Evolutionary conservation across 2,888 invertebrate genomes (phyloP).

Genomic region (Orthosia gothica): DNA sequence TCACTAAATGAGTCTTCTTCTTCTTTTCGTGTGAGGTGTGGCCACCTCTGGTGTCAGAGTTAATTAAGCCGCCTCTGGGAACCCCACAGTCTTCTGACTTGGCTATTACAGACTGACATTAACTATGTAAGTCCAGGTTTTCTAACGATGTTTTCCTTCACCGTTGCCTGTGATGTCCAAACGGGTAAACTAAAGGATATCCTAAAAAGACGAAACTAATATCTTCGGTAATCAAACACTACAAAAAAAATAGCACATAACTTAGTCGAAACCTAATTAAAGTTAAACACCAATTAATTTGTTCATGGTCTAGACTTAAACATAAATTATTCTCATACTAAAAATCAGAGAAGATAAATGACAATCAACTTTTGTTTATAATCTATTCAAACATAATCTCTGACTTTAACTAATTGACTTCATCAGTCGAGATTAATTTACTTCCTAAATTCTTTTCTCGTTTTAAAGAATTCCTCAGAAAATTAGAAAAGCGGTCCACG

Average conservation of each 20-base stretch:
- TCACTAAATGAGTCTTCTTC: too few species aligned
- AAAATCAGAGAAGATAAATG: constrained; percentile 21
- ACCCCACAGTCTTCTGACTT: too few species aligned
- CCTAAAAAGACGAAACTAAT: neutral
- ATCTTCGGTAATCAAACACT: neutral
- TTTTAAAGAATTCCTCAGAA: constrained; percentile 46
- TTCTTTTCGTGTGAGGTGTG: too few species aligned
- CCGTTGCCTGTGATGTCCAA: too few species aligned
- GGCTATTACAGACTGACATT: too few species aligned
- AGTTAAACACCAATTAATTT: neutral
- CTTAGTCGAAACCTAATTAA: neutral
- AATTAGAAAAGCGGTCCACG: constrained; percentile 28
- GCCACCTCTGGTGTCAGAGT: too few species aligned
- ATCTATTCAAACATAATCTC: constrained; percentile 43
- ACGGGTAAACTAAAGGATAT: too few species aligned
- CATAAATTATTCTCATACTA: constrained; percentile 4
- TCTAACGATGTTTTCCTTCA: too few species aligned
- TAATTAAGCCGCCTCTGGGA: too few species aligned
- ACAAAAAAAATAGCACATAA: neutral
- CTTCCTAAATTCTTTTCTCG: constrained; percentile 53
- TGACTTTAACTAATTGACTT: constrained; percentile 56
- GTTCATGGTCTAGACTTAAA: neutral
- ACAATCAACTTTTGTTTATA: constrained; percentile 29
- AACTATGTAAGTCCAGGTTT: too few species aligned
- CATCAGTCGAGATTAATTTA: constrained; percentile 56